Evolutionary conservation across 2,797 vertebrate genomes (phyloP).

Genomic region (Sebastolobus alascanus): DNA sequence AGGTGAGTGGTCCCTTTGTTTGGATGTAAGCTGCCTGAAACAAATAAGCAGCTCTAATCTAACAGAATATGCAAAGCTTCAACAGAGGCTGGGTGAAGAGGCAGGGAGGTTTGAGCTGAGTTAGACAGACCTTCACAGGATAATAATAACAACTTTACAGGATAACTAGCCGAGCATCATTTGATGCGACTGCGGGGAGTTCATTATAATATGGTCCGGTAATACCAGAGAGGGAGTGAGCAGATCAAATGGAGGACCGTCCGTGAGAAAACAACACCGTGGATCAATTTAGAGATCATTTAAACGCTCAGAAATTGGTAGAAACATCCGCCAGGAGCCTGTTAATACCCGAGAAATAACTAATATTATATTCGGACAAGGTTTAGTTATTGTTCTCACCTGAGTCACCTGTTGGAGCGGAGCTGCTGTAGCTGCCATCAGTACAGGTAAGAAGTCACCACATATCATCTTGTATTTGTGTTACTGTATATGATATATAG

Average conservation of each 20-base stretch:
- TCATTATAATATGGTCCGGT: conserved; percentile 25
- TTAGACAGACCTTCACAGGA: neutral
- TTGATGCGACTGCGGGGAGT: neutral
- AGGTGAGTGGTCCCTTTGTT: conserved; percentile 74
- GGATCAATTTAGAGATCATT: conserved; percentile 8
- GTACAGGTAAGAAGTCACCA: conserved; percentile 48
- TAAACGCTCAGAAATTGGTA: neutral
- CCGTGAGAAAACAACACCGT: neutral
- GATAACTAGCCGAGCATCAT: neutral
- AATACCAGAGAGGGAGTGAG: conserved; percentile 28
- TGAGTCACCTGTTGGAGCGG: conserved; percentile 46
- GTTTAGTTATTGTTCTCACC: neutral
- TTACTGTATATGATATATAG: too few species aligned
- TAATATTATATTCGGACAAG: neutral
- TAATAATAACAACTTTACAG: neutral
- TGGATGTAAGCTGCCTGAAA: conserved; percentile 59
- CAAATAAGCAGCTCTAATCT: conserved; percentile 74
- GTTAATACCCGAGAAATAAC: neutral
- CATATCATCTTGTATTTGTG: neutral
- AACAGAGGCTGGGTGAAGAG: conserved; percentile 7
- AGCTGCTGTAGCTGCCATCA: conserved; percentile 1
- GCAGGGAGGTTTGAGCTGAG: neutral
- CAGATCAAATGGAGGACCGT: conserved; percentile 27
- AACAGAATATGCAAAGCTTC: conserved; percentile 78
- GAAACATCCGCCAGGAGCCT: neutral